Base-by-base conservation (phyloP, 2,113 vertebrate genomes). In the Hippocampus barbouri region DNA sequence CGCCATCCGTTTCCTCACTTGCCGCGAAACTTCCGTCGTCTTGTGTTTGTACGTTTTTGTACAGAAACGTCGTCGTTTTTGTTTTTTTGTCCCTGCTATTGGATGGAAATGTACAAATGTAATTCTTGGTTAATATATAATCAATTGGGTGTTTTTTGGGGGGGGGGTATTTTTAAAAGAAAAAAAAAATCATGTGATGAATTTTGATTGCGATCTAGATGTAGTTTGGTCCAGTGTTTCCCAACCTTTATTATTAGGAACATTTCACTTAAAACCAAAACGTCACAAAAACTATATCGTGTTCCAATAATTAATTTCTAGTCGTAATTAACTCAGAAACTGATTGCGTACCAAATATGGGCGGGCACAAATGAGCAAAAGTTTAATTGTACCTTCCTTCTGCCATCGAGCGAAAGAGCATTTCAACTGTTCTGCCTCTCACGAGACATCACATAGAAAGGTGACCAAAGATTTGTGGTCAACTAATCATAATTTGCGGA, bases 61-160 rank as follows among this genome's bases (percentile, higher is more conserved):
- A 93, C 88, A 93, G 91, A 92, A 76, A 85, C 73, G 90, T 90
- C 85, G 89, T 84, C 71, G 73, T 81, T 82, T 85, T 82, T 62
- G 76, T 78, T 80, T 40, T 53, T 80, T 27, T 53, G 8, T 45
- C 27, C 30, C 64, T 74, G 62, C 80, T 85, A 80, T 79, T 69
- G 68, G 76, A 85, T 87, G 72, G 73, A 90, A 89, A 89, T 92
- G 91, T 91, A 91, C 88, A 92, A 92, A 92, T 90, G 90, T 89
- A 87, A 91, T 92, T 92, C 82, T 91, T 89, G 91, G 90, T 88
- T 92, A 91, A 92, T 93, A 93, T 92, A 93, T 93, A 92, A 34
- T 38, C 59, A 76, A 90, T 87, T 89, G 85, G 86, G 74, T 61
- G 27, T 34, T 34, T 51, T 49, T 45, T 2, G 30, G 30, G 30